Evolutionary conservation across 92 coral and sea anemone species (phyloP), one percentile per base, ranked within the genome.

Genomic region (Hydrozoanthus gracilis): DNA sequence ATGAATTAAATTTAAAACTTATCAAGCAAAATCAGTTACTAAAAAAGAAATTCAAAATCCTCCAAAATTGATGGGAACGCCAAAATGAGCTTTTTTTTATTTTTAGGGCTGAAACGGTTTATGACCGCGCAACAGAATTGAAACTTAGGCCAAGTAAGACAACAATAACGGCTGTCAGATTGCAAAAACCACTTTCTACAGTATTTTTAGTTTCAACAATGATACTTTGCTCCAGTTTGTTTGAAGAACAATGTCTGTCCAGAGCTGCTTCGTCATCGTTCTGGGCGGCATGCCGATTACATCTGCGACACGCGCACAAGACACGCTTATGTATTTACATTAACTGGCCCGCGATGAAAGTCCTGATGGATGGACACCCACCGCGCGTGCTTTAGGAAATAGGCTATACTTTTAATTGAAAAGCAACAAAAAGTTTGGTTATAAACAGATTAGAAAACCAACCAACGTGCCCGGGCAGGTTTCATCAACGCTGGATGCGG

Each of bases 281-380:
- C 39, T 27, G 39, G 39, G 39, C 39, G 39, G 39, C 39, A 27
- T 27, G 39, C 39, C 39, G 39, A 27, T 27, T 0, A 27, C 39
- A 27, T 27, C 39, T 27, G 39, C 39, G 76, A 44, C 79, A 50
- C 73, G 17, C 84, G 84, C 48, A 18, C 47, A 15, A n/a, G 20
- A 55, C 85, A 80, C 85, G 35, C 85, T 80, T 80, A 65, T 80
- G 7, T 80, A 35, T 64, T 80, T 66, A 65, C 51, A 47, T 61
- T 64, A 80, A 48, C 56, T 56, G 13, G 5, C 47, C 10, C 27
- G 60, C 69, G 85, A 17, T 80, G 85, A 80, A 27, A 79, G 39
- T 27, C 39, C 39, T 27, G 39, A 27, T 27, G 39, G 39, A 0
- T 27, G 39, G 8, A 10, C 39, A 15, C 16, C 12, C 67, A 17